These are phyloP conservation scores for Rhyzopertha dominica DNA, from an alignment of 1,140 invertebrate species.

Conservation along the genomic window DNA sequence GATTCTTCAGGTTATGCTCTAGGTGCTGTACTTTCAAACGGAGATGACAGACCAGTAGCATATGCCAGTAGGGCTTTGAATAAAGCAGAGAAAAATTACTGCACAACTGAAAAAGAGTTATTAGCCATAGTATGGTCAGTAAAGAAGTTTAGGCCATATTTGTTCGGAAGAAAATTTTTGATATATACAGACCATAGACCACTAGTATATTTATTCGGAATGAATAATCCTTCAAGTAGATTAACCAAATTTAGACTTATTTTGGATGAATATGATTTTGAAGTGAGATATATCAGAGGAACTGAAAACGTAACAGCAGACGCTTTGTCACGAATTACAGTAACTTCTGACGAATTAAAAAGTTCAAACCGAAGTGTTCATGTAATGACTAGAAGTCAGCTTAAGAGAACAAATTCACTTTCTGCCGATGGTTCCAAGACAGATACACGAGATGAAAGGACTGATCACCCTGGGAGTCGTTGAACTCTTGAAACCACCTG, in stretches of 20 bases:
- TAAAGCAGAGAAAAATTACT: conserved; percentile 8
- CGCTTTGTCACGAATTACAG: conserved; percentile 7
- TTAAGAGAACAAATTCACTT: not conserved
- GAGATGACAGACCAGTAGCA: conserved; percentile 27
- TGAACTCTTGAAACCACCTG: conserved; percentile 10
- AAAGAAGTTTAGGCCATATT: conserved; percentile 8
- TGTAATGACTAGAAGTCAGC: conserved; percentile 7
- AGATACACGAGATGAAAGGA: not conserved
- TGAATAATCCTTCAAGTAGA: conserved; percentile 19
- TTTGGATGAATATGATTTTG: conserved; percentile 4
- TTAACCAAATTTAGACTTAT: no score
- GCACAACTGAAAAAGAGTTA: conserved; percentile 2
- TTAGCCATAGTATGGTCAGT: not conserved
- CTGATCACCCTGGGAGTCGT: conserved; percentile 13
- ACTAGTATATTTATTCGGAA: conserved; percentile 11
- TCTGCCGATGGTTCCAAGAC: no score
- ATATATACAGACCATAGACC: conserved; percentile 16
- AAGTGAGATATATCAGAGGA: conserved; percentile 7
- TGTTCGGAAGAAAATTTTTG: conserved; percentile 13
- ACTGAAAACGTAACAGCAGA: conserved; percentile 3
- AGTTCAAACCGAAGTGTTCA: not conserved
- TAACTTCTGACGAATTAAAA: conserved; percentile 4
- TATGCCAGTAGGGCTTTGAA: conserved; percentile 47
- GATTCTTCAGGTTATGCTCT: conserved; percentile 32
- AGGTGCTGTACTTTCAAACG: conserved; percentile 31